Base-by-base conservation (phyloP, 2,113 vertebrate species). In the Ammodytes marinus region DNA sequence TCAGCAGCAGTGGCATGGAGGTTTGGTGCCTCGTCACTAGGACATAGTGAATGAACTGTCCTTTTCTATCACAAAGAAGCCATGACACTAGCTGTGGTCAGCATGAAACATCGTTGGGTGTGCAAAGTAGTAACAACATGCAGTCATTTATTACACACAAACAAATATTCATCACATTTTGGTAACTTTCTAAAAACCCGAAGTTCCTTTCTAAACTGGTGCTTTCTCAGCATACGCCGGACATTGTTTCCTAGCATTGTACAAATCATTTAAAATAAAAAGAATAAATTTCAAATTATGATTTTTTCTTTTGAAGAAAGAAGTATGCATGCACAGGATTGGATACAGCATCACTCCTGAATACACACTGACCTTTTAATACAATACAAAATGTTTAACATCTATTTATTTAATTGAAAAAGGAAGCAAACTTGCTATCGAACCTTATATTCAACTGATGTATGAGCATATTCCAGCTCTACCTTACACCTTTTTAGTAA, bases 11-110 rank as follows among this genome's bases (percentile, higher is more conserved):
- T 12, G 2, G 39, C 43, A 63, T 68, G 19, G 65, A 83, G 73
- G 80, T 90, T 27, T 84, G 79, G 75, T 45, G 60, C 75, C 75
- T 59, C 71, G 83, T 84, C 67, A 12, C 70, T 47, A 57, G 80
- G 82, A 70, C 76, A 69, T 82, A 87, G 74, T 77, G 14, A 84
- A 64, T 14, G 4, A 27, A 27, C 27, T 35, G 63, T 8, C 15
- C 35, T 15, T 86, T 76, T 64, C 46, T 42, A 9, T 77, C 71
- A 27, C 27, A 27, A 27, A 53, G 59, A 58, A 17, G 15, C 14
- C 4, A 52, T 39, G 39, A 11, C 8, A n/a, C 37, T 53, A 59
- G 52, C 54, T 45, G 12, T 35, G 45, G 17, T 13, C 10, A 15
- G 1, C 17, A 52, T 52, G 61, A 78, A 15, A 17, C 76, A 9